These are phyloP conservation scores for Hymenopus coronatus DNA, from an alignment of 2,888 invertebrate genomes.

Conservation along the genomic window DNA sequence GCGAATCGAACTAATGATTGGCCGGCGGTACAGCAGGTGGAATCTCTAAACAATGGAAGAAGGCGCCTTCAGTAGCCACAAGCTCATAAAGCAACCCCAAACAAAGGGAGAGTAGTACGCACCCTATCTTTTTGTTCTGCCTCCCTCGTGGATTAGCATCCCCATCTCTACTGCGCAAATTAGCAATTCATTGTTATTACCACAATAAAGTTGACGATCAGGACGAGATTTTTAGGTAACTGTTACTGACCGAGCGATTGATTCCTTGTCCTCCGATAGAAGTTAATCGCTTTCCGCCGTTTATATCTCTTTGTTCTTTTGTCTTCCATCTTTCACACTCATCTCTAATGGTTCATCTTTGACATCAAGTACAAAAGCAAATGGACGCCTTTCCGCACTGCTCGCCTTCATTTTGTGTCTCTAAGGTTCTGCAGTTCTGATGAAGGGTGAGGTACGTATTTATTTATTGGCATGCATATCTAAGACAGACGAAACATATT, in stretches of 20 bases:
- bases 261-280: background rate
- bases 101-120: background rate
- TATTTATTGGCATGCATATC: too few species aligned
- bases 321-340: background rate
- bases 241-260: background rate
- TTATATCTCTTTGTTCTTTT: background rate
- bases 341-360: background rate
- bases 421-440: too few species aligned
- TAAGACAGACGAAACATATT: too few species aligned
- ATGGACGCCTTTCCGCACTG: background rate
- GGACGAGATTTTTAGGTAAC: background rate
- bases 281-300: background rate
- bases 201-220: background rate
- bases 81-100: background rate
- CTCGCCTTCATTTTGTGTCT: background rate
- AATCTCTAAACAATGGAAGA: background rate
- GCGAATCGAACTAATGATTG: background rate
- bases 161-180: background rate
- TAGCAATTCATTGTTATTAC: background rate
- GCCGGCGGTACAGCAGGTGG: background rate
- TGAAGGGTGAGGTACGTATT: too few species aligned
- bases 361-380: too few species aligned
- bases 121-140: background rate
- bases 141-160: background rate
- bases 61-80: slow-evolving; percentile 2